Evolutionary conservation across 2,113 vertebrate species (phyloP).

Genomic region (Glaucomys volans): DNA sequence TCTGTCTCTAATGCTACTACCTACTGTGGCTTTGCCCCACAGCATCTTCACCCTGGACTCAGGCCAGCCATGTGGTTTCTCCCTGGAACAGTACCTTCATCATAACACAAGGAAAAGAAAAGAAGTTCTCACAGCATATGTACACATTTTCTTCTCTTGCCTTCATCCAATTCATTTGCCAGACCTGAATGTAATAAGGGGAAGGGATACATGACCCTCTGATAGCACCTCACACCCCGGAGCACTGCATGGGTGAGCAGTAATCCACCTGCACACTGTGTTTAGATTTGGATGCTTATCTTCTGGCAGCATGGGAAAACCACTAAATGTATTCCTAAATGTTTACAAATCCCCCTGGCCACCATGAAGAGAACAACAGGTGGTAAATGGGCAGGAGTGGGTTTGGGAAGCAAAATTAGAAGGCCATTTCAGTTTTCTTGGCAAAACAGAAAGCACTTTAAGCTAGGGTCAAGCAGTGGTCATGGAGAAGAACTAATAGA

Average conservation of each 20-base stretch:
- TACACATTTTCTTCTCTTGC: not conserved
- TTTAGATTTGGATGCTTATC: too few species aligned
- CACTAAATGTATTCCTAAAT: not conserved
- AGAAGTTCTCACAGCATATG: not conserved
- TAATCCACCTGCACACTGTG: not conserved
- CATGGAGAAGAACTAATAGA: not conserved
- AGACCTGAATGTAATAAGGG: not conserved
- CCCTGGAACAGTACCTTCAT: not conserved
- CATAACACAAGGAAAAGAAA: not conserved
- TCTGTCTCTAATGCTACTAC: not conserved
- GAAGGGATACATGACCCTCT: not conserved
- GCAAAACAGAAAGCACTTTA: not conserved
- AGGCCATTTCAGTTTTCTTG: not conserved
- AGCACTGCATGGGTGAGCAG: accelerated
- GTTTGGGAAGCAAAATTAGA: not conserved
- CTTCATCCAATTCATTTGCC: not conserved
- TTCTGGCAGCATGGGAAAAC: not conserved
- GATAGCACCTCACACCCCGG: too few species aligned
- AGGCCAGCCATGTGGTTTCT: not conserved
- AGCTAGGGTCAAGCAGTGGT: not conserved
- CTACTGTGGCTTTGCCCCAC: not conserved
- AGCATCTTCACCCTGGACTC: not conserved
- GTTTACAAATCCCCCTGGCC: not conserved
- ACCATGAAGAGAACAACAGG: not conserved
- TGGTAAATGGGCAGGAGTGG: not conserved